These are phyloP conservation scores for Sphaerophoria rueppellii DNA, from an alignment of 2,888 invertebrate genomes.

Conservation along the genomic window DNA sequence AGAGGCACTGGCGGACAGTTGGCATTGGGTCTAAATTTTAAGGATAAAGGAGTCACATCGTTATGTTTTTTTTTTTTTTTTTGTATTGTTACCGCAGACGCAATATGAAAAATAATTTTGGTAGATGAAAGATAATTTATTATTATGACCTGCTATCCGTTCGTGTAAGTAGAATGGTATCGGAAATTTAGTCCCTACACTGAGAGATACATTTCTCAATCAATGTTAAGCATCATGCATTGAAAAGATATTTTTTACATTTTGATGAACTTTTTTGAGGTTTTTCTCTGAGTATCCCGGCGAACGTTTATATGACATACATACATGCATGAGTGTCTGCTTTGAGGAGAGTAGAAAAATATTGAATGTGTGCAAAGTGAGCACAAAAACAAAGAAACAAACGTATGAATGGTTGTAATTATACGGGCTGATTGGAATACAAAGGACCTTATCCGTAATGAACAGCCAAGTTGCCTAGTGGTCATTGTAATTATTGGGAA, in stretches of 20 bases:
- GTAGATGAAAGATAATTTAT: slow-evolving; percentile 59
- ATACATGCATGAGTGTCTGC: not conserved
- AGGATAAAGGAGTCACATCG: slow-evolving; percentile 34
- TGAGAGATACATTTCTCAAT: not conserved
- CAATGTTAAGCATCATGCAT: no score
- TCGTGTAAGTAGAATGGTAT: not conserved
- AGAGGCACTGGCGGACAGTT: no score
- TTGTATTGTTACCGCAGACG: slow-evolving; percentile 41
- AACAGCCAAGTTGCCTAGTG: slow-evolving; percentile 4
- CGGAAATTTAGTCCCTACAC: not conserved
- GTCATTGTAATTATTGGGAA: slow-evolving; percentile 1
- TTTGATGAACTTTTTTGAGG: no score
- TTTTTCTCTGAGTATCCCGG: no score
- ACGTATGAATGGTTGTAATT: slow-evolving; percentile 32
- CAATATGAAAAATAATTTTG: slow-evolving; percentile 39
- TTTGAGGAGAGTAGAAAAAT: not conserved
- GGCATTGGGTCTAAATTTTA: slow-evolving; percentile 30
- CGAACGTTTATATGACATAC: no score
- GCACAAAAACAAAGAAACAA: not conserved
- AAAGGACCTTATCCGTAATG: slow-evolving; percentile 29
- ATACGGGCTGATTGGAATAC: slow-evolving; percentile 32
- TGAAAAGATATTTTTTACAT: no score
- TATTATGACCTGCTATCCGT: slow-evolving; percentile 42
- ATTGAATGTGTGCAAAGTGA: not conserved
- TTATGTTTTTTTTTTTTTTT: not conserved